A percentile compares a stretch with the other conserved stretches of the same genome.
These are phyloP conservation scores for Zelostemma sp. DNA, from an alignment of 1,140 invertebrate genomes.

Conservation along the genomic window DNA sequence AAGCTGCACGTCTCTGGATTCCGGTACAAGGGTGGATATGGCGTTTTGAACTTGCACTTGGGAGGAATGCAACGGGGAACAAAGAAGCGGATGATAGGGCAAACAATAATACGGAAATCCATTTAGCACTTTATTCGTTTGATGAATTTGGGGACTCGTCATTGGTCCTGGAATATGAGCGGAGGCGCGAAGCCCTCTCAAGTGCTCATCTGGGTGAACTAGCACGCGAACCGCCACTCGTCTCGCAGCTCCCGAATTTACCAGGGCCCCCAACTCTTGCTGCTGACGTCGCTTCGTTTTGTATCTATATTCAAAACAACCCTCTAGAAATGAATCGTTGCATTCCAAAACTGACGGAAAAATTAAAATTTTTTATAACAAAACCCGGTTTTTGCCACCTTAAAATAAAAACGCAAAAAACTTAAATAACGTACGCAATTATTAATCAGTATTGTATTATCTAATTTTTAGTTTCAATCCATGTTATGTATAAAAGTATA, in stretches of 20 bases:
- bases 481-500: too few relatives aligned
- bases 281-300: constrained; percentile 68
- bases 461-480: too few relatives aligned
- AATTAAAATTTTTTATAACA: not conserved
- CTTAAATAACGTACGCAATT: too few relatives aligned
- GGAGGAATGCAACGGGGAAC: constrained; percentile 60
- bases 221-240: constrained; percentile 66
- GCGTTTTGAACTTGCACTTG: constrained; percentile 62
- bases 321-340: not conserved
- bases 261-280: constrained; percentile 66
- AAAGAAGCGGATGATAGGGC: constrained; percentile 68
- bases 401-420: too few relatives aligned
- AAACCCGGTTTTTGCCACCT: not conserved
- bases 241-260: constrained; percentile 63
- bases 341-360: too few relatives aligned
- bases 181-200: constrained; percentile 59
- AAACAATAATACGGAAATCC: constrained; percentile 68
- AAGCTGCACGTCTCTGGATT: constrained; percentile 52
- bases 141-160: constrained; percentile 59
- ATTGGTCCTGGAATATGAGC: constrained; percentile 62
- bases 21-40: constrained; percentile 54
- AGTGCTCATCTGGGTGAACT: constrained; percentile 66
- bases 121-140: constrained; percentile 60
- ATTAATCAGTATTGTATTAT: too few relatives aligned
- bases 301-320: constrained; percentile 50